Percentiles rank a stretch among this genome's conserved stretches.
phyloP scores from a whole-genome alignment of 2,888 invertebrate species.

The Rotaria socialis region DNA sequence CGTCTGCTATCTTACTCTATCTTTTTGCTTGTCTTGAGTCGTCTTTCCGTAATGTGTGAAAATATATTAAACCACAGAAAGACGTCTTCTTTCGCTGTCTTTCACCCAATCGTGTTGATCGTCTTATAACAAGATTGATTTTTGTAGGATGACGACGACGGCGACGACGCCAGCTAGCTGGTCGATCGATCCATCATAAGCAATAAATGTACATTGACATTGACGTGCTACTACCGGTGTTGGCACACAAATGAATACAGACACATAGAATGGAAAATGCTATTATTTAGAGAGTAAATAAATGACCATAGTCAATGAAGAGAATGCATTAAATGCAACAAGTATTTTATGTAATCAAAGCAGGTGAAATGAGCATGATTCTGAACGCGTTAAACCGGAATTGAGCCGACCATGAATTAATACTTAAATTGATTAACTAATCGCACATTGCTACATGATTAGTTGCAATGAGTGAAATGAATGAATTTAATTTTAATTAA shows the following conservation, averaged over 20 bases:
- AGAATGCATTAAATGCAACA: neutral
- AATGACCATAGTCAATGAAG: neutral
- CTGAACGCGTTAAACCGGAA: conserved; percentile 4
- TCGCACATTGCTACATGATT: neutral
- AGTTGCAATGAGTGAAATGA: neutral
- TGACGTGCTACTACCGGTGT: conserved; percentile 32
- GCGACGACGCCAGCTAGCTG: neutral
- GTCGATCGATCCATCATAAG: neutral
- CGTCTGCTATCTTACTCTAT: neutral
- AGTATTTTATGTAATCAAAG: neutral
- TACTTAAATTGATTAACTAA: neutral
- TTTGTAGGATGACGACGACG: neutral
- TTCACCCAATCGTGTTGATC: conserved; percentile 12
- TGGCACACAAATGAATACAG: neutral
- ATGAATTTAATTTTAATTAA: neutral
- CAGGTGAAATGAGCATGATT: neutral
- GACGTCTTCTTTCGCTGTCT: neutral
- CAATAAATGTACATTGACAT: conserved; percentile 24
- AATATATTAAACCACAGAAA: neutral
- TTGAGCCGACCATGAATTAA: neutral
- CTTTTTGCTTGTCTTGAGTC: neutral
- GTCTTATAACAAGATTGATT: conserved; percentile 3
- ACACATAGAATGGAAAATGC: neutral
- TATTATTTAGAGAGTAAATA: conserved; percentile 4
- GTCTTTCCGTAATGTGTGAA: neutral